These are phyloP conservation scores for Poecile atricapillus DNA, from an alignment of 2,113 vertebrate genomes.

Conservation along the genomic window DNA sequence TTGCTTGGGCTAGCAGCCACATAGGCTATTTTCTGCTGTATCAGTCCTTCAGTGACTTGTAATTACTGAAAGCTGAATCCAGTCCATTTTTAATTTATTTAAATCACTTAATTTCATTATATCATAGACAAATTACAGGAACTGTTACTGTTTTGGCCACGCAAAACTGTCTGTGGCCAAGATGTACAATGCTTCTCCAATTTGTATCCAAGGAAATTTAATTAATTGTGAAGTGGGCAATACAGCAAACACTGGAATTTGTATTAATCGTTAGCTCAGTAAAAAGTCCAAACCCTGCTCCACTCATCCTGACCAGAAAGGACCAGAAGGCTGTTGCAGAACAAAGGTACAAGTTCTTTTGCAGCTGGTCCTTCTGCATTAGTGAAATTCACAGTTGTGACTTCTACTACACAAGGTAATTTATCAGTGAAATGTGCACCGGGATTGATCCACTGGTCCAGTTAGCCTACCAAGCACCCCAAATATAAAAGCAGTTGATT, in stretches of 20 bases:
- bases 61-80: constrained; percentile 44
- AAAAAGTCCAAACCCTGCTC: constrained; percentile 4
- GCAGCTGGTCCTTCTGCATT: background rate
- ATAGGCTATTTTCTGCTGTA: constrained; percentile 19
- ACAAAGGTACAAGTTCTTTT: background rate
- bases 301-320: background rate
- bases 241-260: constrained; percentile 4
- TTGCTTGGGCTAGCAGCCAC: constrained; percentile 21
- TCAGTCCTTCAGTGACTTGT: background rate
- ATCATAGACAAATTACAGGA: constrained; percentile 29
- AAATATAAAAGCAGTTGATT: background rate
- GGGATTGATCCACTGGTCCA: background rate
- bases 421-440: background rate
- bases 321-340: background rate
- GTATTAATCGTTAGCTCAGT: background rate
- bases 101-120: constrained; percentile 60
- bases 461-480: background rate
- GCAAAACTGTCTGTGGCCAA: background rate
- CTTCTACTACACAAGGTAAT: background rate
- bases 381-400: background rate
- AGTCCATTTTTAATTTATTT: constrained; percentile 40
- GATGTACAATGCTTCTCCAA: constrained; percentile 9
- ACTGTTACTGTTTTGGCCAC: constrained; percentile 12
- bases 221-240: constrained; percentile 18
- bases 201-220: constrained; percentile 43